Evolutionary conservation across 2,797 vertebrate species (phyloP).

Genomic region (Melanitta fusca): DNA sequence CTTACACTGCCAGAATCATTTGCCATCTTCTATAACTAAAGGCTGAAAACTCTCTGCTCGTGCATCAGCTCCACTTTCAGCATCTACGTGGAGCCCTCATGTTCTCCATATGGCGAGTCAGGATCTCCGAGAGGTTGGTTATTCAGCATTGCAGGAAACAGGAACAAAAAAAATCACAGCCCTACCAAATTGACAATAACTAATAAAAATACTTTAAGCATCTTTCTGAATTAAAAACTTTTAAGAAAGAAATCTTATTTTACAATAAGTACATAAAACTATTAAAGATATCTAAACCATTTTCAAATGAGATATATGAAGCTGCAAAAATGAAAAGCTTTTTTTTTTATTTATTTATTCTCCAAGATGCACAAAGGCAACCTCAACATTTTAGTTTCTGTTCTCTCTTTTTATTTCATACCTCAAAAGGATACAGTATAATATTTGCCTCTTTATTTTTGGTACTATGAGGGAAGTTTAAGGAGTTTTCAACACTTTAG

Average conservation of each 20-base stretch:
- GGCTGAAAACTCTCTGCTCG: not conserved
- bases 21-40: not conserved
- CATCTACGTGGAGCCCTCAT: not conserved
- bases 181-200: not conserved
- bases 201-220: not conserved
- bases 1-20: not conserved
- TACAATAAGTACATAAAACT: not conserved
- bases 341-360: not conserved
- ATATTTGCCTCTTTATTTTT: not conserved
- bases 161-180: not conserved
- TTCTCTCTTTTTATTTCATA: not conserved
- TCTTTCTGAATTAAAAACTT: not conserved
- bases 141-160: not conserved
- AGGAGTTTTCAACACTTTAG: not conserved
- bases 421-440: not conserved
- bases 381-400: not conserved
- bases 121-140: not conserved
- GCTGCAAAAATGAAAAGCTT: not conserved
- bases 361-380: not conserved
- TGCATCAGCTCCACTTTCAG: not conserved
- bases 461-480: not conserved
- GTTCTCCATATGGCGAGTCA: not conserved
- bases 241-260: not conserved
- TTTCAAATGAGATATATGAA: not conserved
- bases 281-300: not conserved